Evolutionary conservation across 1,140 invertebrate species (phyloP), one percentile per base, ranked within the genome.

Genomic region (Ceratina calcarata): DNA sequence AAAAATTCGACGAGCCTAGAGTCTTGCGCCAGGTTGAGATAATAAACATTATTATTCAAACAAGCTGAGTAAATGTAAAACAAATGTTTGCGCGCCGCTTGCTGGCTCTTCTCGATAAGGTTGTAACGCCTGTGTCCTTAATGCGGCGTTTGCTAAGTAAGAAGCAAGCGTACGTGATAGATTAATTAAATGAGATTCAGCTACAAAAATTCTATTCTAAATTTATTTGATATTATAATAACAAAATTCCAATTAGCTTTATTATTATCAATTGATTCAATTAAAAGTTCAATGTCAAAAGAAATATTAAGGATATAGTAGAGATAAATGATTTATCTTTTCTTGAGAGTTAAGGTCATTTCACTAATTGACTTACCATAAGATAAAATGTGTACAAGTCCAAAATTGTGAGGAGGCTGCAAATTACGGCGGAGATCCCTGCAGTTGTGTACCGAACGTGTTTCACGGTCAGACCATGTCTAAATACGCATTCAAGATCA

Each of bases 381-480:
- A 76, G 81, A 75, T 90, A 90, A 24, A 90, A 68, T 13, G 86
- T 78, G 27, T 84, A 90, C 32, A 85, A 80, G 67, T 90, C 89
- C n/a, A 90, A 79, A 60, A 89, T 45, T 10, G 88, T 86, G 10
- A 90, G 65, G 8, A 87, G 58, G 37, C 81, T 82, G 49, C 86
- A 87, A 61, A 77, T 68, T 32, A 69, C 13, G 10, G 79, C 83
- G 6, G 82, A 78, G 22, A 67, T 76, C 15, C 74, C 66, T 8
- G 82, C 88, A 2, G 84, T 86, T 7, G 86, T 51, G 24, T 72
- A 73, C 12, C 88, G 85, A 62, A 90, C 84, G 58, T 90, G 84
- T 20, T 61, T 24, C 12, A 88, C 53, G 10, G 78, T 78, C 12
- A 90, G 10, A 12, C 74, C 81, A 32, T 80, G 78, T 64, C 89